Evolutionary conservation across 2,797 vertebrate species (phyloP).

Genomic region (Betta splendens): DNA sequence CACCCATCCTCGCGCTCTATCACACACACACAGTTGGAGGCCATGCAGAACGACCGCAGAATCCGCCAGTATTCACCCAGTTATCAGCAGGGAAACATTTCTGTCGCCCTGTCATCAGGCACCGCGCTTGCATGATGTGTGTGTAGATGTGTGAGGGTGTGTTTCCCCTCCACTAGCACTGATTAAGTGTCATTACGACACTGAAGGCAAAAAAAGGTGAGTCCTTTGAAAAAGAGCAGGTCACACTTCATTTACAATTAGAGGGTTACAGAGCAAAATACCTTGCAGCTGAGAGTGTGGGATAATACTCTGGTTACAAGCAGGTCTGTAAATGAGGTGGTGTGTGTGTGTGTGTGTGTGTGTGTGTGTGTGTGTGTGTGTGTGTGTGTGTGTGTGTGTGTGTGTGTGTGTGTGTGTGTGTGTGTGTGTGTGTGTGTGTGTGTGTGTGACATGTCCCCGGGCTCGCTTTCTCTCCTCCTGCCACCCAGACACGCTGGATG

Average conservation of each 20-base stretch:
- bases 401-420: conserved; percentile 22
- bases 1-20: conserved; percentile 29
- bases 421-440: conserved; percentile 23
- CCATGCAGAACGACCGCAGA: conserved; percentile 31
- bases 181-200: conserved; percentile 62
- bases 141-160: conserved; percentile 33
- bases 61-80: conserved; percentile 40
- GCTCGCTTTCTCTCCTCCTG: conserved; percentile 54
- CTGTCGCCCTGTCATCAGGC: conserved; percentile 46
- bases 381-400: conserved; percentile 30
- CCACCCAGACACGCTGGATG: conserved; percentile 68
- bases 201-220: conserved; percentile 31
- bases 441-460: conserved; percentile 51
- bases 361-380: conserved; percentile 23
- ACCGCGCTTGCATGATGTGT: conserved; percentile 41
- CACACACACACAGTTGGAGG: conserved; percentile 35
- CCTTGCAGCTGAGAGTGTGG: conserved; percentile 47
- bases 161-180: conserved; percentile 24
- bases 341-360: conserved; percentile 22
- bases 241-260: conserved; percentile 60
- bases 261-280: conserved; percentile 39
- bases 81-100: conserved; percentile 60
- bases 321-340: conserved; percentile 44
- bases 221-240: conserved; percentile 46
- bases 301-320: conserved; percentile 36